phyloP scores from a whole-genome alignment of 2,888 invertebrate genomes.

The Poecilus cupreus region DNA sequence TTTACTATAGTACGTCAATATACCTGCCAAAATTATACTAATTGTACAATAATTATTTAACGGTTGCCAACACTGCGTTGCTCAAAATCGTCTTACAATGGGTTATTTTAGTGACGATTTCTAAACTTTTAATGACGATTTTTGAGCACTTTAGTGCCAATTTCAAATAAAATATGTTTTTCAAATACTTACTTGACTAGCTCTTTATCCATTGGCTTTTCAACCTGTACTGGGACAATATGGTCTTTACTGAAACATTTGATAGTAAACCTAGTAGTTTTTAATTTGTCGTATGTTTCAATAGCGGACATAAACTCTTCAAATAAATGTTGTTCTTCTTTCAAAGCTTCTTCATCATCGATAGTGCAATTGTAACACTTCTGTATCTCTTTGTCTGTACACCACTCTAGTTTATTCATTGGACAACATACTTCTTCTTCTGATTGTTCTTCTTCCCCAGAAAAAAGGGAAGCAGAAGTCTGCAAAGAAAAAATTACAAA shows the following conservation, averaged over 20 bases:
- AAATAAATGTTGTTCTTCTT: neutral
- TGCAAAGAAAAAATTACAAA: too few relatives aligned
- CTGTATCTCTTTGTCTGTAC: neutral
- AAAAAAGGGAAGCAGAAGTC: neutral
- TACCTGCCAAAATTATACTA: too few relatives aligned
- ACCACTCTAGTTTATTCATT: neutral
- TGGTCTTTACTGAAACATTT: neutral
- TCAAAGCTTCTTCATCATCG: neutral
- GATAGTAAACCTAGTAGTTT: slow-evolving; percentile 8
- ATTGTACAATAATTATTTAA: too few relatives aligned
- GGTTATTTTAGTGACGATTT: too few relatives aligned
- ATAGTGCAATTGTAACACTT: neutral
- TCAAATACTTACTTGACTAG: neutral
- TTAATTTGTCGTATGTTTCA: neutral
- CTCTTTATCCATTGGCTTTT: neutral
- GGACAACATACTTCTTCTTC: neutral
- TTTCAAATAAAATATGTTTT: too few relatives aligned
- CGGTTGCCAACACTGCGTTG: too few relatives aligned
- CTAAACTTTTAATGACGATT: too few relatives aligned
- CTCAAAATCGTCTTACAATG: too few relatives aligned
- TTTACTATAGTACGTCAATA: too few relatives aligned
- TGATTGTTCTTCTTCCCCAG: neutral
- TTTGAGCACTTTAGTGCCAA: too few relatives aligned
- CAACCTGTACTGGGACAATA: neutral
- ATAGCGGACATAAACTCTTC: slow-evolving; percentile 24